Evolutionary conservation across 2,888 invertebrate species (phyloP).

Genomic region (Hypercompe scribonia): DNA sequence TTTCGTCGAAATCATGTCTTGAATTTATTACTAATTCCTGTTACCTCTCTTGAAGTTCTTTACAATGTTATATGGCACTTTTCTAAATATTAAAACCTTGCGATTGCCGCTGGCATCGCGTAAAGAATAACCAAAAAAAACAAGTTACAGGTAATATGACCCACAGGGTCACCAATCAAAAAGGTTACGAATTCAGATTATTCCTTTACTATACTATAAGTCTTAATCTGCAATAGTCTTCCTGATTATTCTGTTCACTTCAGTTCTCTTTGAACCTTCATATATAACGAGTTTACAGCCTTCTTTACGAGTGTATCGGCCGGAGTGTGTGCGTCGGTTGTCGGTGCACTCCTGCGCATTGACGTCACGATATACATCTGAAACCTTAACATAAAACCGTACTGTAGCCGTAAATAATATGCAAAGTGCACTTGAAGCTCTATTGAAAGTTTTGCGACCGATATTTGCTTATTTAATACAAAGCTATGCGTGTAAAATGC

Average conservation of each 20-base stretch:
- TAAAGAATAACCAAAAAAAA: too few relatives aligned
- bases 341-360: conserved; percentile 50
- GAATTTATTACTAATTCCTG: too few relatives aligned
- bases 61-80: too few relatives aligned
- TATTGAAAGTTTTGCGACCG: conserved; percentile 38
- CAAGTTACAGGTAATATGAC: too few relatives aligned
- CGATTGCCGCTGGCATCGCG: too few relatives aligned
- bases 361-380: conserved; percentile 54
- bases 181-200: background rate
- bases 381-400: conserved; percentile 48
- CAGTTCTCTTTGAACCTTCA: conserved; percentile 29
- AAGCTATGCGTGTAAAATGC: background rate
- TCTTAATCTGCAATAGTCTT: background rate
- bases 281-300: conserved; percentile 48
- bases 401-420: conserved; percentile 53
- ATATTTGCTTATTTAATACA: conserved; percentile 12
- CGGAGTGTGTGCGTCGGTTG: conserved; percentile 47
- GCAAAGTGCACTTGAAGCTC: conserved; percentile 45
- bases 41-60: too few relatives aligned
- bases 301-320: conserved; percentile 55
- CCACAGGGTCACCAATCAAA: too few relatives aligned
- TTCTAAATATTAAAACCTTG: too few relatives aligned
- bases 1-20: too few relatives aligned
- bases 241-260: background rate
- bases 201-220: background rate